Evolutionary conservation across 2,888 invertebrate genomes (phyloP).

Genomic region (Coremacera marginata): DNA sequence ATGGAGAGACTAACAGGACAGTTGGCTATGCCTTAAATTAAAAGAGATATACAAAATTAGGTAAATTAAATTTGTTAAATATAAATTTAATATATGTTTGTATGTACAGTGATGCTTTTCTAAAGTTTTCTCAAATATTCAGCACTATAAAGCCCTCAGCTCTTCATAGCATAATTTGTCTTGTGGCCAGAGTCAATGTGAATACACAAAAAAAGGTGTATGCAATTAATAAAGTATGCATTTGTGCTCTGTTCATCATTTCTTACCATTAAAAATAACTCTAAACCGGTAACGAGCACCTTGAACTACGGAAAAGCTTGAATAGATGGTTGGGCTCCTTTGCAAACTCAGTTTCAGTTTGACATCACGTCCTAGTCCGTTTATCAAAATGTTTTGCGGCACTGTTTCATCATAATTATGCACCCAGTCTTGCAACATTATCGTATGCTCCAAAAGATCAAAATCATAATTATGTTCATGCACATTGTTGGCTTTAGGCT

Average conservation of each 20-base stretch:
- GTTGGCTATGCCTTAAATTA: slow-evolving; percentile 55
- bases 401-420: slow-evolving; percentile 56
- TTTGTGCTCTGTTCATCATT: background rate
- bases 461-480: slow-evolving; percentile 61
- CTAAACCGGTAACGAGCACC: slow-evolving; percentile 65
- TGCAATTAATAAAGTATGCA: background rate
- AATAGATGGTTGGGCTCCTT: slow-evolving; percentile 55
- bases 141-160: too few species aligned
- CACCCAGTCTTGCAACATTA: slow-evolving; percentile 64
- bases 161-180: too few species aligned
- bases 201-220: too few species aligned
- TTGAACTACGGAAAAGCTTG: slow-evolving; percentile 56
- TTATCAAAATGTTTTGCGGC: slow-evolving; percentile 60
- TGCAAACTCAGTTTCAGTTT: background rate
- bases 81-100: too few species aligned
- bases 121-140: too few species aligned
- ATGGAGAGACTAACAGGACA: slow-evolving; percentile 61
- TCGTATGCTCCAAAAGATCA: slow-evolving; percentile 59
- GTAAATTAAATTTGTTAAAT: background rate
- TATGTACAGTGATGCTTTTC: too few species aligned
- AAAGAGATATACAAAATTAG: background rate
- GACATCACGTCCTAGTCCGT: slow-evolving; percentile 60
- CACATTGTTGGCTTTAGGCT: slow-evolving; percentile 53
- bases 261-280: slow-evolving; percentile 60
- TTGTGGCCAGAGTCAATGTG: too few species aligned